phyloP scores from a whole-genome alignment of 2,888 invertebrate species.

The Ceratothoa steindachneri region DNA sequence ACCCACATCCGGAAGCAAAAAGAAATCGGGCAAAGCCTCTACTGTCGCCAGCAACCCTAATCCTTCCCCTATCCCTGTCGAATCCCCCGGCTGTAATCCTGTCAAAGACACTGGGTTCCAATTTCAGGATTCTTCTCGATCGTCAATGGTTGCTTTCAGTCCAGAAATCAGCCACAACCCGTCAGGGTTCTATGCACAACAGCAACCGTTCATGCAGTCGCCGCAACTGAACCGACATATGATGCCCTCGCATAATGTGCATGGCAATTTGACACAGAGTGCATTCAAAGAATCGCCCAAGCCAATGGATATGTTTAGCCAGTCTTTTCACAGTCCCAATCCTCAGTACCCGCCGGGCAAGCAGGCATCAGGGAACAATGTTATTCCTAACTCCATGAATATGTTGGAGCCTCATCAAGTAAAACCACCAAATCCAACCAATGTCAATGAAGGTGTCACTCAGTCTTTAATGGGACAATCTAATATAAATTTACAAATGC shows the following conservation, averaged over 20 bases:
- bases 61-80: not conserved
- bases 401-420: not conserved
- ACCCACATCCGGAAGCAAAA: not conserved
- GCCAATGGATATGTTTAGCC: not conserved
- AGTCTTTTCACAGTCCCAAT: not conserved
- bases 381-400: not conserved
- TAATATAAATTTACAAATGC: not conserved
- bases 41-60: not conserved
- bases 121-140: constrained; percentile 1
- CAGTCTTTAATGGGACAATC: not conserved
- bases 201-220: not conserved
- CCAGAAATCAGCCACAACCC: not conserved
- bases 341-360: not conserved
- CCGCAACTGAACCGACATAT: not conserved
- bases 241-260: not conserved
- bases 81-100: not conserved
- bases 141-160: not conserved
- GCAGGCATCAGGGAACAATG: not conserved
- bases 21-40: not conserved
- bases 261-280: not conserved
- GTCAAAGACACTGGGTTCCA: not conserved
- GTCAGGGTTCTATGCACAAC: not conserved
- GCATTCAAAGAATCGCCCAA: not conserved
- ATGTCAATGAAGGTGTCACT: not conserved
- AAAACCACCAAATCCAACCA: not conserved